These are phyloP conservation scores for Drosophila micromelanica DNA, from an alignment of 1,140 invertebrate species.

Conservation along the genomic window DNA sequence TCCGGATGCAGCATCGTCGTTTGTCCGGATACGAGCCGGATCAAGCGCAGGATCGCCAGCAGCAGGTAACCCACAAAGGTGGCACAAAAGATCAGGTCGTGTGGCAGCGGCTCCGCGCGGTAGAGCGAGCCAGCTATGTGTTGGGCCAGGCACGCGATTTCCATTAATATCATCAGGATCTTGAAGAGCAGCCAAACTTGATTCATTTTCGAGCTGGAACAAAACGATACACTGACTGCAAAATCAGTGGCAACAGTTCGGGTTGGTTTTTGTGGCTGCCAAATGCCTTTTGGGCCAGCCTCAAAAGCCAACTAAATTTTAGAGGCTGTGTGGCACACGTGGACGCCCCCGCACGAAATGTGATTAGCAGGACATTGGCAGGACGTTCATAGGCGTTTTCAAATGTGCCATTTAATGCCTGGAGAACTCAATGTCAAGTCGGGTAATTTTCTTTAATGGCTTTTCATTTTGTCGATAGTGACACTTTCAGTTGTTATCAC, in stretches of 20 bases:
- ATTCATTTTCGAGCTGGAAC: conserved; percentile 37
- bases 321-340: conserved; percentile 61
- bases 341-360: conserved; percentile 42
- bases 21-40: neutral
- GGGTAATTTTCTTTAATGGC: conserved; percentile 81
- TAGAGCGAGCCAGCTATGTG: conserved; percentile 14
- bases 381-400: conserved; percentile 59
- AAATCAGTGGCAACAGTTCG: neutral
- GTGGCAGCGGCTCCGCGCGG: conserved; percentile 15
- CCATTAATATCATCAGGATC: neutral
- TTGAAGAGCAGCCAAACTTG: conserved; percentile 39
- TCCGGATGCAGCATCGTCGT: conserved; percentile 9
- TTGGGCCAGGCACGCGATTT: neutral
- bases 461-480: conserved; percentile 81
- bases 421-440: conserved; percentile 69
- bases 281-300: conserved; percentile 36
- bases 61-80: conserved; percentile 30
- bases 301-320: conserved; percentile 59
- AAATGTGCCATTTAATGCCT: conserved; percentile 70
- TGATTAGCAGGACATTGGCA: conserved; percentile 77
- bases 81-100: conserved; percentile 36
- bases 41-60: neutral
- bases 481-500: conserved; percentile 80
- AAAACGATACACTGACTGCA: neutral
- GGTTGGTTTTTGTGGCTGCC: neutral